Percentiles rank a stretch among this genome's conserved stretches.
phyloP scores from a whole-genome alignment of 2,113 vertebrate species.

The Cervus canadensis region DNA sequence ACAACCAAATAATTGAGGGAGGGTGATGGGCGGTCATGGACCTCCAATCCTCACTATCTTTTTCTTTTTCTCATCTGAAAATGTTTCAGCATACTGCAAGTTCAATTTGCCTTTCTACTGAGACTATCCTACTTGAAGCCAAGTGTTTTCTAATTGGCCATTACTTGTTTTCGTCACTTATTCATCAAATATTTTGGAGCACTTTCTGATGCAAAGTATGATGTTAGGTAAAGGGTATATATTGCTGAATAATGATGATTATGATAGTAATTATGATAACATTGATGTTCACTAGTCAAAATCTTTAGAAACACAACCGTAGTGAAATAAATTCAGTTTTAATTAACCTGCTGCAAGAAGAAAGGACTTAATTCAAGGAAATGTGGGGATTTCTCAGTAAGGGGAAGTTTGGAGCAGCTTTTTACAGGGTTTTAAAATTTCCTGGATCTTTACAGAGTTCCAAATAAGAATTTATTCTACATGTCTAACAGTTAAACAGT shows the following conservation, averaged over 20 bases:
- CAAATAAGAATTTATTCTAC: neutral
- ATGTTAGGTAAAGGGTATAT: neutral
- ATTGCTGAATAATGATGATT: neutral
- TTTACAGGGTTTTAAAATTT: neutral
- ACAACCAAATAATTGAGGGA: neutral
- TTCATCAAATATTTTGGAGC: neutral
- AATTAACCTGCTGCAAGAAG: neutral
- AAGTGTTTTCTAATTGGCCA: neutral
- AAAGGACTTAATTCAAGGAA: neutral
- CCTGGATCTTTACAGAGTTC: neutral
- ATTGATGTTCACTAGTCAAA: neutral
- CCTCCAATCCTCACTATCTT: neutral
- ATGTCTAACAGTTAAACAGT: neutral
- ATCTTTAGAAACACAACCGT: neutral
- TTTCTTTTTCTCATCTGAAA: neutral
- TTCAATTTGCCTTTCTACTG: neutral
- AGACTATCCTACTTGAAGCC: neutral
- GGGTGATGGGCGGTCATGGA: accelerated
- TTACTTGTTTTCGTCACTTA: neutral
- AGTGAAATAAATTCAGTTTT: neutral
- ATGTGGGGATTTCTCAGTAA: neutral
- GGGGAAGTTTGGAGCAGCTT: neutral
- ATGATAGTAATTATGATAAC: neutral
- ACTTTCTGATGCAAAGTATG: neutral
- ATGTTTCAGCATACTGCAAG: neutral